Percentiles rank a stretch among this genome's conserved stretches.
phyloP scores from a whole-genome alignment of 2,888 invertebrate genomes.

The Embidobia sp. region DNA sequence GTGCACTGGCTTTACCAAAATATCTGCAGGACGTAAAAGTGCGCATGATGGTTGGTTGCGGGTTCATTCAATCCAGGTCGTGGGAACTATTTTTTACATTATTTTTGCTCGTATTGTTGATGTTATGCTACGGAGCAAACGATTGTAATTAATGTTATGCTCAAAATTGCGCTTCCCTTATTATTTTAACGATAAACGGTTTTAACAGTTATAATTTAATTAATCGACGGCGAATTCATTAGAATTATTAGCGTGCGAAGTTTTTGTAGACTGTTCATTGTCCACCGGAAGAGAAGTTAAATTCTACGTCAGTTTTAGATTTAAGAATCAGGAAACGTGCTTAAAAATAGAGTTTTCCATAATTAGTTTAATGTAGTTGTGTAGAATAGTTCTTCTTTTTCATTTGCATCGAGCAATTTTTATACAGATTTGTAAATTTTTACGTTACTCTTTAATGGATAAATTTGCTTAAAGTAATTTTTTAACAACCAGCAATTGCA shows the following conservation, averaged over 20 bases:
- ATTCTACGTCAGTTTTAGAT: constrained; percentile 1
- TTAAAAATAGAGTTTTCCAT: no score
- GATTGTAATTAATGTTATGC: constrained; percentile 12
- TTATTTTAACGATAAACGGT: constrained; percentile 13
- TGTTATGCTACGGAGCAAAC: background rate
- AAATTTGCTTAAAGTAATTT: no score
- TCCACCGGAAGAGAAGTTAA: constrained; percentile 3
- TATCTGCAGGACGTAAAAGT: constrained; percentile 35
- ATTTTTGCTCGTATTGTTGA: background rate
- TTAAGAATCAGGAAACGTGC: no score
- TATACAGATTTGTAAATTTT: no score
- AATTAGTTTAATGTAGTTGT: no score
- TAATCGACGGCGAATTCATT: constrained; percentile 27
- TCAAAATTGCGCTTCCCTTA: constrained; percentile 6
- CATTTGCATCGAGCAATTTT: no score
- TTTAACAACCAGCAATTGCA: no score
- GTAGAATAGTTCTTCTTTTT: no score
- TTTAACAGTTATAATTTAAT: constrained; percentile 44
- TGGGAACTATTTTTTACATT: constrained; percentile 26
- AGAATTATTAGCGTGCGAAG: constrained; percentile 30
- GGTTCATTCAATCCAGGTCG: constrained; percentile 23
- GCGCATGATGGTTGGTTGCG: constrained; percentile 15
- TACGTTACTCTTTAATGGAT: no score
- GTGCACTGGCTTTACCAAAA: constrained; percentile 14
- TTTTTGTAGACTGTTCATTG: background rate